A percentile compares a stretch with the other conserved stretches of the same genome.
Conservation (phyloP, 2,888 invertebrate genomes). For the Melipona bicolor region DNA sequence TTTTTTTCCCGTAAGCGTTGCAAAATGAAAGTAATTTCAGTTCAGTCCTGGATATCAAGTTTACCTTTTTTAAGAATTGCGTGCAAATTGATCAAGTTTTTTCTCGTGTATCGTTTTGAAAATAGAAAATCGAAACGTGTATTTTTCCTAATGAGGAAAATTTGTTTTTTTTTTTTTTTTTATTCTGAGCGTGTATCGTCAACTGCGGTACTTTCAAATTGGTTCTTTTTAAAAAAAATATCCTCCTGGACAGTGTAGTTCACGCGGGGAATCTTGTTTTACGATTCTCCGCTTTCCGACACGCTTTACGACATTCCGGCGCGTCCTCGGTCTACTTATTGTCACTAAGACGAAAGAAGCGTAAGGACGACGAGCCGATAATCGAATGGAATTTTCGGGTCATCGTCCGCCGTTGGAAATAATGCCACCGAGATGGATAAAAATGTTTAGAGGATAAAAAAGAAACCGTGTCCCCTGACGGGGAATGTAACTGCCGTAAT, state of each 20-base stretch:
- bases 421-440: constrained; percentile 9
- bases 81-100: no score
- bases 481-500: constrained; percentile 24
- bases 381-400: constrained; percentile 12
- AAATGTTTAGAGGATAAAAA: constrained; percentile 40
- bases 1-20: no score
- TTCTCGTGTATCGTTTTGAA: no score
- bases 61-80: no score
- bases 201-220: not conserved
- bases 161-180: not conserved
- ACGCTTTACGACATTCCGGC: constrained; percentile 22
- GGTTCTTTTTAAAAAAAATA: not conserved
- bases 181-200: not conserved
- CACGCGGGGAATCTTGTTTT: constrained; percentile 18
- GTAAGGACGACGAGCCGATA: not conserved
- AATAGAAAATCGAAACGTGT: no score
- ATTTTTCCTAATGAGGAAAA: not conserved
- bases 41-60: no score
- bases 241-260: not conserved
- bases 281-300: constrained; percentile 15
- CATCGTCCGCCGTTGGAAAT: constrained; percentile 14
- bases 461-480: constrained; percentile 7
- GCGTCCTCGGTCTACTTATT: not conserved
- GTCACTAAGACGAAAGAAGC: not conserved
- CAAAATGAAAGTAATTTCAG: no score